Evolutionary conservation across 1,140 invertebrate genomes (phyloP), one percentile per base, ranked within the genome.

Genomic region (Drosophila bipectinata): DNA sequence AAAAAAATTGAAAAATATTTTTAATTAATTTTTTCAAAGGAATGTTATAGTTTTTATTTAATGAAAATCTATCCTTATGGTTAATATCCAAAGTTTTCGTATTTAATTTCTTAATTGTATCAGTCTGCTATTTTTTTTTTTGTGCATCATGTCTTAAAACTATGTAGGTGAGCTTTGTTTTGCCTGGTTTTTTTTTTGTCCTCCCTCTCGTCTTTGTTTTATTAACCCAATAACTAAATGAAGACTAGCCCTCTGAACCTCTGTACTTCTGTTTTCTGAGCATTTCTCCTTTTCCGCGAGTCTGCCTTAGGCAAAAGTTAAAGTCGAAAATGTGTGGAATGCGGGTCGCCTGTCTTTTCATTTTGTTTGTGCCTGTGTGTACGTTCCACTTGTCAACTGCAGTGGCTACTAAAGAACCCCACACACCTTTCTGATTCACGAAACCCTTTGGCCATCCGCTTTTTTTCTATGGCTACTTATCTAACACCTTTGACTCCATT

Each of bases 191-290:
- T 58, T 59, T 61, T 21, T 21, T 59, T 45, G 58, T 61, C 63
- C 34, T 49, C 56, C 28, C 18, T 24, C 63, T 24, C 32, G 48
- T 37, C 68, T 45, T 69, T 87, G 82, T 88, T 88, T 88, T 87
- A 87, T 87, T 83, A 87, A 87, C 82, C 83, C 72, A 87, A 82
- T 87, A 88, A 88, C 83, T 67, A 81, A 87, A 80, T 72, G 68
- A 55, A 14, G 62, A 68, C 28, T 47, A 28, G 49, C 21, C 63
- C 51, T 30, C 39, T 45, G 26, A 48, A 44, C 15, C 55, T 55
- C 49, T 15, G 48, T 24, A 37, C 39, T 14, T 4, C 55, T 51
- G 45, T 15, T 53, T 24, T 41, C 39, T 14, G 12, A 2, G n/a
- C 51, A 9, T 26, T 44, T 32, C 30, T 30, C 30, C 37, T n/a